Evolutionary conservation across 2,113 vertebrate species (phyloP).

Genomic region (Actenoides hombroni): DNA sequence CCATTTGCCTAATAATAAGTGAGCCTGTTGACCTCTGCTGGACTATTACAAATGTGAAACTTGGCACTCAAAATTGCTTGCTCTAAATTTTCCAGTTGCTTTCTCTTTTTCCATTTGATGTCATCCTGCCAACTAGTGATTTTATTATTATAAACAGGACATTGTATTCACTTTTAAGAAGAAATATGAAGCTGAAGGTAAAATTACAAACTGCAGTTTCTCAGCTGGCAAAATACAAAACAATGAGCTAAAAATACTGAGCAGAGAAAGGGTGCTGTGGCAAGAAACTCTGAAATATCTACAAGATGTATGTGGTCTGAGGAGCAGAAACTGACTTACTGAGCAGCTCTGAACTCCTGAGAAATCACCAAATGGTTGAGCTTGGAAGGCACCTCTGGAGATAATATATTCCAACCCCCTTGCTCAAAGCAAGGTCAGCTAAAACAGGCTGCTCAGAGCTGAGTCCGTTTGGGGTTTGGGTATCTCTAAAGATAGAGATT

Average conservation of each 20-base stretch:
- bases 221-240: slow-evolving; percentile 82
- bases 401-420: background rate
- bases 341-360: background rate
- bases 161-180: slow-evolving; percentile 85
- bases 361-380: background rate
- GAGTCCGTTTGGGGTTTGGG: background rate
- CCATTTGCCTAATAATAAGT: slow-evolving; percentile 72
- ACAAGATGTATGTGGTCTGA: slow-evolving; percentile 51
- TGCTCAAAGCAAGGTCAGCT: background rate
- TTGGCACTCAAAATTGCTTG: slow-evolving; percentile 82
- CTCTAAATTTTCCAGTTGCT: slow-evolving; percentile 84
- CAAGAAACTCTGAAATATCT: slow-evolving; percentile 62
- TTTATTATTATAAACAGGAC: slow-evolving; percentile 87
- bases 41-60: slow-evolving; percentile 82
- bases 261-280: slow-evolving; percentile 70
- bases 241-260: slow-evolving; percentile 83
- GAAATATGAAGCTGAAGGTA: slow-evolving; percentile 83
- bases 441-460: background rate
- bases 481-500: background rate
- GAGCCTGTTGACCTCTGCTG: slow-evolving; percentile 76
- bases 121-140: slow-evolving; percentile 81
- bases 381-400: background rate
- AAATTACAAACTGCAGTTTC: slow-evolving; percentile 80
- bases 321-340: slow-evolving; percentile 44
- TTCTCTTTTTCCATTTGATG: slow-evolving; percentile 75